These are phyloP conservation scores for Gambusia affinis DNA, from an alignment of 2,113 vertebrate genomes.

Conservation along the genomic window DNA sequence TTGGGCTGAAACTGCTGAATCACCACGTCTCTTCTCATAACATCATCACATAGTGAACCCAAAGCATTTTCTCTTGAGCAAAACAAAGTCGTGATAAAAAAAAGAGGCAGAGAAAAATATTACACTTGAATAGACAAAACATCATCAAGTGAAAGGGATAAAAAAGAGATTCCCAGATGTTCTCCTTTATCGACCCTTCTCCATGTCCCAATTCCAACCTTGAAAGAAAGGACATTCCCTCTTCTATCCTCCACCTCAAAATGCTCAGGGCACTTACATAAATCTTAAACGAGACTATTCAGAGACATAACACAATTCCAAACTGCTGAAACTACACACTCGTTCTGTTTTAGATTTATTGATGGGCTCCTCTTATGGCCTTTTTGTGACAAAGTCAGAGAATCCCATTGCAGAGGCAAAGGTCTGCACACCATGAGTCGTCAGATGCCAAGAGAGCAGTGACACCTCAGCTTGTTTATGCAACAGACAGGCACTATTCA, in stretches of 20 bases:
- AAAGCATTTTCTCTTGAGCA: constrained; percentile 49
- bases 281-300: constrained; percentile 15
- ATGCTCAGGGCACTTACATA: constrained; percentile 40
- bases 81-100: constrained; percentile 36
- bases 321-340: constrained; percentile 16
- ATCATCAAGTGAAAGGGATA: neutral
- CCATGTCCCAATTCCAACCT: constrained; percentile 43
- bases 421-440: constrained; percentile 8
- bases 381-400: constrained; percentile 23
- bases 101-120: constrained; percentile 7
- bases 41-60: constrained; percentile 61
- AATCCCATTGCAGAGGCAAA: constrained; percentile 5
- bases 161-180: constrained; percentile 32
- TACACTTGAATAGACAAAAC: constrained; percentile 14
- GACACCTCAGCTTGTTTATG: constrained; percentile 21
- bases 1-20: constrained; percentile 76
- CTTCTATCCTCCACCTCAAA: constrained; percentile 16
- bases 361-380: constrained; percentile 30
- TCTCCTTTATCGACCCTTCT: neutral
- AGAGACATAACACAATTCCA: constrained; percentile 8
- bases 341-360: constrained; percentile 21
- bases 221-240: constrained; percentile 44
- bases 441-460: constrained; percentile 9
- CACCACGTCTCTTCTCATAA: constrained; percentile 76
- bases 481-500: constrained; percentile 15